Evolutionary conservation across 1,140 invertebrate genomes (phyloP).

Genomic region (Hirudo medicinalis): DNA sequence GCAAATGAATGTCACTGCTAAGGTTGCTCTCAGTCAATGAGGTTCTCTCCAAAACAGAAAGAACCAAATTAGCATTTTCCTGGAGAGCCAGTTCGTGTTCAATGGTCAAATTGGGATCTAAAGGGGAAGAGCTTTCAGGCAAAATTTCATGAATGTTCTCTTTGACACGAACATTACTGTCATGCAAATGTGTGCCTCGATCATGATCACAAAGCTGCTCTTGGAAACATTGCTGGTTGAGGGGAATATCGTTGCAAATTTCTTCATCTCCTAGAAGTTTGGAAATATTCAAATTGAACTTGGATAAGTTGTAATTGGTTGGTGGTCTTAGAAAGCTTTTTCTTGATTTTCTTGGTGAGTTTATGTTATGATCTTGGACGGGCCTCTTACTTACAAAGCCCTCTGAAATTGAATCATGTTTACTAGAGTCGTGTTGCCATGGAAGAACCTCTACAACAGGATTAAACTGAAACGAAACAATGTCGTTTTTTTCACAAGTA

Average conservation of each 20-base stretch:
- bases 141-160: background rate
- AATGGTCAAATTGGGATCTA: conserved; percentile 21
- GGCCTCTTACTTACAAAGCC: too few species aligned
- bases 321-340: too few species aligned
- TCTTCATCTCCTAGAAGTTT: background rate
- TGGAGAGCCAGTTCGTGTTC: conserved; percentile 14
- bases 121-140: background rate
- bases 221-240: background rate
- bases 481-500: too few species aligned
- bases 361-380: too few species aligned
- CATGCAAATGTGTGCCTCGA: background rate
- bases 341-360: too few species aligned
- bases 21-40: conserved; percentile 4
- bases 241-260: background rate
- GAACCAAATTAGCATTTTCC: conserved; percentile 22
- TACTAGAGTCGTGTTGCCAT: too few species aligned
- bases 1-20: conserved; percentile 7
- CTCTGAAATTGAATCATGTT: too few species aligned
- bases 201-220: background rate
- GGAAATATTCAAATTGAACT: background rate
- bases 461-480: too few species aligned
- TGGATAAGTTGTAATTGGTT: too few species aligned
- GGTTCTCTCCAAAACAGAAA: conserved; percentile 25
- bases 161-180: background rate
- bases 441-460: too few species aligned